Evolutionary conservation across 2,888 invertebrate genomes (phyloP), one percentile per base, ranked within the genome.

Genomic region (Lepidocyrtinus sp.): DNA sequence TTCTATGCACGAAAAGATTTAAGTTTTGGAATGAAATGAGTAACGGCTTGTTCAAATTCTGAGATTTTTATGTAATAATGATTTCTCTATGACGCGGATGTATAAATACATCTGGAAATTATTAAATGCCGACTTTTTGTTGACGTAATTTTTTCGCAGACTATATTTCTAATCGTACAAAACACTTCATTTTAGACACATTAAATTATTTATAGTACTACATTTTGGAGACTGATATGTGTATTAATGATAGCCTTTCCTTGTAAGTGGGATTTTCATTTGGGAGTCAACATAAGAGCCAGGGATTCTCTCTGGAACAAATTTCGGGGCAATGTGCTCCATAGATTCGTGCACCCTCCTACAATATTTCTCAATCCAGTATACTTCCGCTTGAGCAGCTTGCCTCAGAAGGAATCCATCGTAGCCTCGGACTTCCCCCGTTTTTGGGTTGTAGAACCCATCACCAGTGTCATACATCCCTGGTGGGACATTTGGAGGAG

Each of bases 381-480:
- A 15, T 19, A 78, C 68, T 64, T 86, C 86, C 9, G 73, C 19
- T 2, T 0, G 12, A 3, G 59, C 45, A 17, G 75, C 70, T 3
- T 61, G 71, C 59, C 81, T 46, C 3, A 81, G 36, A 0, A 81
- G 50, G 17, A 76, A 67, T 63, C 82, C 82, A 22, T 82, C 79
- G 69, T 84, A 85, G 12, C 74, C 82, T 2, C 79, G 75, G 2
- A 85, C 68, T 2, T 70, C 65, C 1, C 80, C 61, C 1, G 77
- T 84, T 46, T 80, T 75, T 0, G 85, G 84, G 59, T 84, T 70
- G 22, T 82, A 86, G 25, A 83, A 75, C 17, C 86, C 86, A 71
- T 86, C 83, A 0, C 85, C 86, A 17, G 82, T 79, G 36, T 86
- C 84, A 50, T 81, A 86, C 19, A 67, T 82, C 3, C 83, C 85